These are phyloP conservation scores for Bolinopsis microptera DNA, from an alignment of 37 sponge, comb jelly and placozoan genomes.

Conservation along the genomic window DNA sequence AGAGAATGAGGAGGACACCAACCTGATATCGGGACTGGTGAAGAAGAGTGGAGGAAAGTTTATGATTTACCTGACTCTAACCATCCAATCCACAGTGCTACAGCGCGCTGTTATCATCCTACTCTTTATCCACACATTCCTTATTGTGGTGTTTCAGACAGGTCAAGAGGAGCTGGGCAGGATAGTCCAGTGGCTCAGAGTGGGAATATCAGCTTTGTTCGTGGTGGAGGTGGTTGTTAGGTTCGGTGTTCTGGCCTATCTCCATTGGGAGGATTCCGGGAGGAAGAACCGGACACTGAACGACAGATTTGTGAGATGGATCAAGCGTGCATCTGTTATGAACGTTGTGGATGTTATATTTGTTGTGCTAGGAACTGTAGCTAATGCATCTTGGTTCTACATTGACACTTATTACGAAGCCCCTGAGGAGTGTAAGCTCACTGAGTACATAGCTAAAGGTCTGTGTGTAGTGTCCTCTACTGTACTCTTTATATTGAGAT, in stretches of 20 bases:
- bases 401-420: not conserved
- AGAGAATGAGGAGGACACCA: not conserved
- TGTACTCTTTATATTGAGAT: not conserved
- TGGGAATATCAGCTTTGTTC: not conserved
- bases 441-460: not conserved
- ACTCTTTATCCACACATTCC: conserved; percentile 4
- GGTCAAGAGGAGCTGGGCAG: not conserved
- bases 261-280: not conserved
- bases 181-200: not conserved
- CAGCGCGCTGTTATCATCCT: not conserved
- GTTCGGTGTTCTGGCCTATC: not conserved
- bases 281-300: not conserved
- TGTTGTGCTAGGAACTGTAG: not conserved
- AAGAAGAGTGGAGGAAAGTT: conserved; percentile 26
- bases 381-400: not conserved
- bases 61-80: conserved; percentile 15
- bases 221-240: not conserved
- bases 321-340: not conserved
- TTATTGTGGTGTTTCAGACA: not conserved
- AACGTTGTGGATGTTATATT: not conserved
- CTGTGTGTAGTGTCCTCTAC: conserved; percentile 5
- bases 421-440: not conserved
- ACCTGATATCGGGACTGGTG: not conserved
- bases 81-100: not conserved
- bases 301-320: not conserved